A percentile compares a stretch with the other conserved stretches of the same genome.
Evolutionary conservation across 2,113 vertebrate genomes (phyloP).

Genomic region (Puffinus mauretanicus): DNA sequence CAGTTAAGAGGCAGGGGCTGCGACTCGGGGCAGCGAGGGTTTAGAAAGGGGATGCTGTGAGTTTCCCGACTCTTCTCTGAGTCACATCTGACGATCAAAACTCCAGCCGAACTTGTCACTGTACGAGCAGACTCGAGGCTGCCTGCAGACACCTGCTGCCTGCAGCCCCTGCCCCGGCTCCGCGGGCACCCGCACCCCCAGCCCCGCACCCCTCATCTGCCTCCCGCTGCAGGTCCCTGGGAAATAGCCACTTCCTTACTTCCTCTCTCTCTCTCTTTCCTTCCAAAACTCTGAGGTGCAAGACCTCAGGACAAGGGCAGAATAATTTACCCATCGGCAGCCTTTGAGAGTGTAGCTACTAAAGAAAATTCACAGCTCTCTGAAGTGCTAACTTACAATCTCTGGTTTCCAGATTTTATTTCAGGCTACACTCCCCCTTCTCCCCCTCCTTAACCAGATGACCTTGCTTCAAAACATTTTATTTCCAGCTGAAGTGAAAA

Average conservation of each 20-base stretch:
- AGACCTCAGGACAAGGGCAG: not conserved
- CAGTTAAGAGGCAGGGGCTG: not conserved
- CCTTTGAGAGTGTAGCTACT: not conserved
- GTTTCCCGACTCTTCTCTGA: not conserved
- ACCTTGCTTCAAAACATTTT: slow-evolving; percentile 71
- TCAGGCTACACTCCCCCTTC: slow-evolving; percentile 44
- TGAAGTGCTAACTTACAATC: slow-evolving; percentile 62
- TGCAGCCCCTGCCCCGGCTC: not conserved
- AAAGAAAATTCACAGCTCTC: slow-evolving; percentile 59
- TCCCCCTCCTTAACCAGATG: slow-evolving; percentile 60
- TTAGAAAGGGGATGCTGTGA: not conserved
- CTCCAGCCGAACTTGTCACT: not conserved
- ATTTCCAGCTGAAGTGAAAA: slow-evolving; percentile 73
- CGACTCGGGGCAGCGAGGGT: not conserved
- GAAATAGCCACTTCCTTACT: not conserved
- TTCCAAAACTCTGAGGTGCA: not conserved
- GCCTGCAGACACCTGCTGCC: slow-evolving; percentile 36
- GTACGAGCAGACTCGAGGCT: not conserved
- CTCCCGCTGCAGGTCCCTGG: not conserved
- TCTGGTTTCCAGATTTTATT: slow-evolving; percentile 71
- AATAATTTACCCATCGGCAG: slow-evolving; percentile 1
- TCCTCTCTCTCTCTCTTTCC: not conserved
- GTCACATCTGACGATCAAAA: not conserved
- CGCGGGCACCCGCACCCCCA: not conserved
- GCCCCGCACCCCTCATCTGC: not conserved